Conservation (phyloP, 1,140 invertebrate species). For the Drosophila repletoides region DNA sequence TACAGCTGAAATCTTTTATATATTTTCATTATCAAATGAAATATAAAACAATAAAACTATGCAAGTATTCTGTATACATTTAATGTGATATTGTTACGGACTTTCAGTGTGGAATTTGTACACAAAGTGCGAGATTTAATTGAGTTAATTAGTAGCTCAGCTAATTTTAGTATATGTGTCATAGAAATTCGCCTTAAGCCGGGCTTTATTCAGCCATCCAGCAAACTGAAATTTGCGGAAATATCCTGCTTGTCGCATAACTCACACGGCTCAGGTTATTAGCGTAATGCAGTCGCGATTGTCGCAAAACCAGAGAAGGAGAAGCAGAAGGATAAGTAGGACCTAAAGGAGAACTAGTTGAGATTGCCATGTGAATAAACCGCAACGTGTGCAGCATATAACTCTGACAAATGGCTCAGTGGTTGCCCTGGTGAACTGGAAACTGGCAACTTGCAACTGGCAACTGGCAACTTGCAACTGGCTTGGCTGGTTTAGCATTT, state of each 20-base stretch:
- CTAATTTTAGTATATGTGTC: slow-evolving; percentile 1
- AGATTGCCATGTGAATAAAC: slow-evolving; percentile 71
- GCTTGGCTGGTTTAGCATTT: slow-evolving; percentile 66
- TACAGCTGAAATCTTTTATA: no score
- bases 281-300: slow-evolving; percentile 74
- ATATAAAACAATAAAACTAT: no score
- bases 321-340: background rate
- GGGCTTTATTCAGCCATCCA: slow-evolving; percentile 7
- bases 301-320: slow-evolving; percentile 28
- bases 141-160: slow-evolving; percentile 47
- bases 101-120: background rate
- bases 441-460: slow-evolving; percentile 13
- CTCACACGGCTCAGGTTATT: slow-evolving; percentile 68
- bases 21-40: no score
- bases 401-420: slow-evolving; percentile 67
- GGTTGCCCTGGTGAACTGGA: slow-evolving; percentile 24
- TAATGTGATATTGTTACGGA: no score
- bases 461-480: slow-evolving; percentile 33
- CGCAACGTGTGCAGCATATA: slow-evolving; percentile 68
- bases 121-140: background rate
- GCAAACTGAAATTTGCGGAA: slow-evolving; percentile 43
- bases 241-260: slow-evolving; percentile 45
- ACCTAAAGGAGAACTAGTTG: slow-evolving; percentile 15
- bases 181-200: slow-evolving; percentile 33
- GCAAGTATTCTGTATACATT: no score